Conservation (phyloP, 2,797 vertebrate species). For the Siniperca scherzeri region DNA sequence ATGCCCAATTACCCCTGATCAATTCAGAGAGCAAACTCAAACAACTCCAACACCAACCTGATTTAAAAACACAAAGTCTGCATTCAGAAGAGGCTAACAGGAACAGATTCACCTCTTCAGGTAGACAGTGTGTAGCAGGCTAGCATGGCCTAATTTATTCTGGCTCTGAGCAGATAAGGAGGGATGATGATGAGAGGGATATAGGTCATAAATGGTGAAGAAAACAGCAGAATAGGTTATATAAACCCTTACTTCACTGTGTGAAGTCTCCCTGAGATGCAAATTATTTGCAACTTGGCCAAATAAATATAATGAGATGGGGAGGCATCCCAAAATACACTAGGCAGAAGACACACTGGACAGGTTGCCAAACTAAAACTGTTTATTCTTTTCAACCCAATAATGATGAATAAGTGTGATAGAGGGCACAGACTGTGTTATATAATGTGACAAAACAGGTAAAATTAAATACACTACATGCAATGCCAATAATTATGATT, state of each 20-base stretch:
- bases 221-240: constrained; percentile 56
- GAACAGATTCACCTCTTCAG: constrained; percentile 31
- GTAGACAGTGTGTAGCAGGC: constrained; percentile 29
- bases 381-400: neutral
- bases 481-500: constrained; percentile 2
- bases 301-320: constrained; percentile 41
- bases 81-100: constrained; percentile 35
- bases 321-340: constrained; percentile 34
- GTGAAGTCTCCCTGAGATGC: constrained; percentile 33
- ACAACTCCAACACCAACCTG: constrained; percentile 47
- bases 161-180: constrained; percentile 40
- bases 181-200: constrained; percentile 53
- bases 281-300: constrained; percentile 45
- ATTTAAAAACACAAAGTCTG: constrained; percentile 46
- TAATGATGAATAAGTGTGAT: constrained; percentile 19
- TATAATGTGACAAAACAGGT: neutral
- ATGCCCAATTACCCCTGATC: constrained; percentile 70
- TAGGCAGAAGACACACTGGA: constrained; percentile 19
- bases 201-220: constrained; percentile 47
- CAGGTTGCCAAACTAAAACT: constrained; percentile 21
- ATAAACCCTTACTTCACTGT: constrained; percentile 30
- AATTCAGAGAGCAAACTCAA: constrained; percentile 56
- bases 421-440: neutral
- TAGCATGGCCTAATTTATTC: constrained; percentile 46
- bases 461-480: neutral